These are phyloP conservation scores for Potorous gilbertii DNA, from an alignment of 2,797 vertebrate genomes.

Conservation along the genomic window DNA sequence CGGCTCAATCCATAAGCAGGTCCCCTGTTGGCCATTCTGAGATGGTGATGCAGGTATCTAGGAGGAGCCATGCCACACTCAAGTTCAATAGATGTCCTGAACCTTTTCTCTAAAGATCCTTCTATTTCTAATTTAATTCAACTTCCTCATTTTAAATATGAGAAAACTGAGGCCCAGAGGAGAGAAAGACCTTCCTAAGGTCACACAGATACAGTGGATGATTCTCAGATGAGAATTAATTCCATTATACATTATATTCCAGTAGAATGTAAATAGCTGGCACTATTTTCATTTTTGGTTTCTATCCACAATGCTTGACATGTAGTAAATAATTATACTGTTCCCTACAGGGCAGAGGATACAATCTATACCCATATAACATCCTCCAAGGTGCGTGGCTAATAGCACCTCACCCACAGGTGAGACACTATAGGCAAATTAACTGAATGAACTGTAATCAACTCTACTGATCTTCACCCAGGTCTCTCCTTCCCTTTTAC, in stretches of 20 bases:
- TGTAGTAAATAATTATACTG: not conserved
- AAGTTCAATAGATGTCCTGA: not conserved
- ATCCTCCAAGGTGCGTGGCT: not conserved
- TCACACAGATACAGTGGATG: not conserved
- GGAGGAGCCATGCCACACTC: not conserved
- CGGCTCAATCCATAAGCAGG: conserved; percentile 86
- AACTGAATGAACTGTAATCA: not conserved
- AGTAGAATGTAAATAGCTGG: not conserved
- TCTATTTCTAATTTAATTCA: not conserved
- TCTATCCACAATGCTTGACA: not conserved
- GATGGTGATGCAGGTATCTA: not conserved
- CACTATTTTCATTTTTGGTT: not conserved
- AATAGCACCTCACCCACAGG: not conserved
- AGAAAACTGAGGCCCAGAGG: not conserved
- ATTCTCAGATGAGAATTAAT: not conserved
- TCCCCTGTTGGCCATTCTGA: conserved; percentile 87
- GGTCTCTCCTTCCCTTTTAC: not conserved
- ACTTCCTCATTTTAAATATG: not conserved
- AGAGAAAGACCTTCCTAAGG: not conserved
- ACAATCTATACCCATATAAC: not conserved
- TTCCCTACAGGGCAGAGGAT: not conserved
- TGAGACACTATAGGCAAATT: not conserved
- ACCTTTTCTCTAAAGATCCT: not conserved
- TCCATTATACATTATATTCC: not conserved
- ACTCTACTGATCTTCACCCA: not conserved